phyloP scores from a whole-genome alignment of 2,113 vertebrate species.

The Butorides virescens region DNA sequence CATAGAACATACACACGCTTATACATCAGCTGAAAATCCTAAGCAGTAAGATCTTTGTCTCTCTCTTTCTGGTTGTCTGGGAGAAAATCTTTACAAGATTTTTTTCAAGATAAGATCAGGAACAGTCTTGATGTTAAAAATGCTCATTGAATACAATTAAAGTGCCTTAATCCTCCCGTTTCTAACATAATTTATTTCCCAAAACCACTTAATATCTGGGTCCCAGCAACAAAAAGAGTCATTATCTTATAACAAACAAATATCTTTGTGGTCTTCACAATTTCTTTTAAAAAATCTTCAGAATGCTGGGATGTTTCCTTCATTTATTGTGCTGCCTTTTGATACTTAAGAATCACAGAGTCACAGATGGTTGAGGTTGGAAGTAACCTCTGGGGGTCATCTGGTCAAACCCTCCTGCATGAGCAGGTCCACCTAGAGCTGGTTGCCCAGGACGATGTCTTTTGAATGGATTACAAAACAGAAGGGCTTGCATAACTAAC shows the following conservation, averaged over 20 bases:
- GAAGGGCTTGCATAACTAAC: background rate
- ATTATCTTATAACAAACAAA: background rate
- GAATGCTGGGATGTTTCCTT: background rate
- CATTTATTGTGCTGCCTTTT: background rate
- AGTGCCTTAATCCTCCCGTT: background rate
- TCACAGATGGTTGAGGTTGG: background rate
- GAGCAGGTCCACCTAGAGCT: background rate
- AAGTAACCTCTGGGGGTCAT: background rate
- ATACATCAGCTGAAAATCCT: background rate
- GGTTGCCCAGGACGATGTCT: background rate
- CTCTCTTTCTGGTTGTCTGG: background rate
- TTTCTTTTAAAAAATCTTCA: background rate
- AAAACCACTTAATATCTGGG: background rate
- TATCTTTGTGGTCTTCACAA: background rate
- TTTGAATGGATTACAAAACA: background rate
- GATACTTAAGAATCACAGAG: background rate
- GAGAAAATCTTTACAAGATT: background rate
- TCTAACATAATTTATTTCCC: background rate
- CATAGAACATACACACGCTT: background rate
- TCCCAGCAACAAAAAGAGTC: background rate
- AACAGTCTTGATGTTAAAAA: background rate
- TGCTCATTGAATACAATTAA: background rate
- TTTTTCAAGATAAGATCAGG: background rate
- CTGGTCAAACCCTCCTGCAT: background rate
- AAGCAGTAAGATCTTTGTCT: background rate